Conservation (phyloP, 2,888 invertebrate species). For the Standfussiana lucernea region DNA sequence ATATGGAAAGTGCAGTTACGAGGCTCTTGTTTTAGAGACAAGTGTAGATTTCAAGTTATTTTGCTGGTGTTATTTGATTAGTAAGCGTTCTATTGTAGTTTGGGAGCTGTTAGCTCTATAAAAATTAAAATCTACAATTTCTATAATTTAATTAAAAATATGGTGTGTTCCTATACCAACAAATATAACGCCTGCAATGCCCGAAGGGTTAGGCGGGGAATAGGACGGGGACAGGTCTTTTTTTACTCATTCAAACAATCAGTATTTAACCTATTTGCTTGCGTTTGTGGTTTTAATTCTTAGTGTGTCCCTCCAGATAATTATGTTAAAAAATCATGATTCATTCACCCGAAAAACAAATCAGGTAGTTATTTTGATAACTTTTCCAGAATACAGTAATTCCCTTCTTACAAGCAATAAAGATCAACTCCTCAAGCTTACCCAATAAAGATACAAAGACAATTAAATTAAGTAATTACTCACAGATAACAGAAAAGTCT, state of each 20-base stretch:
- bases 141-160: too few relatives aligned
- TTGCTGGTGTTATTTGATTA: neutral
- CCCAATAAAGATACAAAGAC: constrained; percentile 52
- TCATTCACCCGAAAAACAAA: neutral
- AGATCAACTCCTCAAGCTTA: constrained; percentile 29
- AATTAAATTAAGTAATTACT: constrained; percentile 50
- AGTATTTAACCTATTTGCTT: neutral
- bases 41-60: constrained; percentile 1
- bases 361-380: neutral
- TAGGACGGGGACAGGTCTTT: too few relatives aligned
- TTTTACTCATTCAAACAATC: neutral
- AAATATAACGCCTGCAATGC: neutral
- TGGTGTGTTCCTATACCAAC: neutral
- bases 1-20: constrained; percentile 55
- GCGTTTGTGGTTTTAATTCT: neutral
- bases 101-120: neutral
- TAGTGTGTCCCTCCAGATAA: neutral
- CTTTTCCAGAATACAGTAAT: neutral
- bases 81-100: neutral
- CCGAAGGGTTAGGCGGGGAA: too few relatives aligned
- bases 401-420: constrained; percentile 10
- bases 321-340: neutral
- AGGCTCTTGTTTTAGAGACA: constrained; percentile 27
- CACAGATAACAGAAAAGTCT: constrained; percentile 49
- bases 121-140: too few relatives aligned